Evolutionary conservation across 2,888 invertebrate genomes (phyloP), one percentile per base, ranked within the genome.

Genomic region (Toxonevra muliebris): DNA sequence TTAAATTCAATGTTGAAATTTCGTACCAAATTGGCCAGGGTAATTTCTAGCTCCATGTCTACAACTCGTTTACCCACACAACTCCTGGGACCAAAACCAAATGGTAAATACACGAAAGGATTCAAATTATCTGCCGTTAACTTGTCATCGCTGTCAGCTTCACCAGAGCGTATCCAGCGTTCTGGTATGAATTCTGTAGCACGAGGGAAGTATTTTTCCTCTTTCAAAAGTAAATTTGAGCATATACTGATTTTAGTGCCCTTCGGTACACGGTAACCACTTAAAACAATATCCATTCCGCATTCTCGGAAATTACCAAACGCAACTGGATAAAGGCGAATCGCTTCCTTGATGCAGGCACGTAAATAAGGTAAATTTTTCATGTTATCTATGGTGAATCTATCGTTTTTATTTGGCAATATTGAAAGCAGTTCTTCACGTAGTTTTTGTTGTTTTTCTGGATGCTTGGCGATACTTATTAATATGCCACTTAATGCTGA

Each of bases 311-410:
- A 80, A 76, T 89, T 91, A 0, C 88, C 91, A 10, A 88, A 85
- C 0, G 88, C 87, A 0, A 91, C 87, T 0, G 91, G 90, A 71
- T 88, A 87, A 11, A 91, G 73, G 74, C 93, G 87, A 52, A 92
- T 81, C 0, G 90, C 87, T 82, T 94, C 93, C 78, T 92, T 93
- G 19, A 93, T 87, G 78, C 92, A 92, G 1, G 92, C 92, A 72
- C 88, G 89, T 17, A 93, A 78, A 79, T 91, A 93, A 0, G 88
- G 87, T 74, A 88, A 85, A 60, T 87, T 82, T 30, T 86, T 85
- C 43, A 70, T 88, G 80, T 71, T 86, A 81, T 52, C 86, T 0
- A 82, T 76, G 0, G 86, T 88, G 3, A 89, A 76, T 2, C 80
- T 77, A 3, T 83, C 80, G 1, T 77, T 74, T 41, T 55, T 59